Evolutionary conservation across 2,113 vertebrate genomes (phyloP).

Genomic region (Conger conger): DNA sequence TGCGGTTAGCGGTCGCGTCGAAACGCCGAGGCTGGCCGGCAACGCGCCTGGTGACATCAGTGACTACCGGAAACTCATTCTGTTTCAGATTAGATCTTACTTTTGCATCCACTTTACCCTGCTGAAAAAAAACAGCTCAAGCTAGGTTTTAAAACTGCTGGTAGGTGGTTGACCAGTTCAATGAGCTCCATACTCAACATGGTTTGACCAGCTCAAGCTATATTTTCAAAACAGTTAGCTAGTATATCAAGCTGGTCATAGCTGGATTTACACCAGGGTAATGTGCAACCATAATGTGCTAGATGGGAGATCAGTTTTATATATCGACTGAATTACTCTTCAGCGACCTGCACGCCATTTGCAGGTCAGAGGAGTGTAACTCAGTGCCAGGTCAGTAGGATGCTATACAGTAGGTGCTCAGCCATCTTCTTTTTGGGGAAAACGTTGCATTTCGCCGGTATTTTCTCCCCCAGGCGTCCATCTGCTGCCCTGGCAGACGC

Average conservation of each 20-base stretch:
- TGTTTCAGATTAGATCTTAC: background rate
- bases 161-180: too few species aligned
- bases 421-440: constrained; percentile 23
- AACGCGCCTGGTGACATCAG: background rate
- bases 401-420: background rate
- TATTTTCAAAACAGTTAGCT: too few species aligned
- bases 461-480: constrained; percentile 26
- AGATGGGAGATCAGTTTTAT: too few species aligned
- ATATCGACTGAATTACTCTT: background rate
- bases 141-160: too few species aligned
- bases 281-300: background rate
- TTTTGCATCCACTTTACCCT: background rate
- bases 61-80: background rate
- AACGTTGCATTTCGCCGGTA: constrained; percentile 17
- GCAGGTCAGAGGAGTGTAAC: background rate
- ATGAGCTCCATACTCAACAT: too few species aligned
- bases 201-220: too few species aligned
- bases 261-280: too few species aligned
- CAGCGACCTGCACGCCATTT: background rate
- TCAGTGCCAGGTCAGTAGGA: background rate
- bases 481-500: constrained; percentile 25
- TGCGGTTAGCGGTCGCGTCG: background rate
- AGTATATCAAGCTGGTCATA: too few species aligned
- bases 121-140: too few species aligned
- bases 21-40: background rate